phyloP scores from a whole-genome alignment of 2,797 vertebrate genomes.

The Anguilla megastoma region DNA sequence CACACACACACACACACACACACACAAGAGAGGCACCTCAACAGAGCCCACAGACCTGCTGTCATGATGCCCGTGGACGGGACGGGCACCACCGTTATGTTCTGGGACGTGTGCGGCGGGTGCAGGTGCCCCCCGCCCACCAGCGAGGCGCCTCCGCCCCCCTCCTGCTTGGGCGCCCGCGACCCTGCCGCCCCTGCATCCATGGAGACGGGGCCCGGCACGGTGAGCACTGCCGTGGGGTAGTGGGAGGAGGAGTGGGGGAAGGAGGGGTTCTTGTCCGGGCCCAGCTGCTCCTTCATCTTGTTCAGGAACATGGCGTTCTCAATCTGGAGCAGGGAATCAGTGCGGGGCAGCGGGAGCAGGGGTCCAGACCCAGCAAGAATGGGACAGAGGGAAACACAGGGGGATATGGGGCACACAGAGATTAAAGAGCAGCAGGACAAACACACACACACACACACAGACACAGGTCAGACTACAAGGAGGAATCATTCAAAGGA shows the following conservation, averaged over 20 bases:
- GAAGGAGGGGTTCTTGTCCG: constrained; percentile 83
- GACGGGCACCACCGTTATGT: constrained; percentile 94
- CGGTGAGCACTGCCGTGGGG: constrained; percentile 81
- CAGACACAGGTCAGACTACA: background rate
- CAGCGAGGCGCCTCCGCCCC: constrained; percentile 49
- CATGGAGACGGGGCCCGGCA: constrained; percentile 81
- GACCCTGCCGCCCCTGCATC: constrained; percentile 67
- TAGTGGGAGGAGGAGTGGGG: constrained; percentile 78
- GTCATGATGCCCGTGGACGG: constrained; percentile 94
- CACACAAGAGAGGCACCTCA: background rate
- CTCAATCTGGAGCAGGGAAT: constrained; percentile 77
- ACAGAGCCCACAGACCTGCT: constrained; percentile 85
- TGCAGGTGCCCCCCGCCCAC: constrained; percentile 74
- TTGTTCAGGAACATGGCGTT: constrained; percentile 98
- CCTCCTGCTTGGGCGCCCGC: constrained; percentile 73
- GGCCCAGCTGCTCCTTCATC: constrained; percentile 90
- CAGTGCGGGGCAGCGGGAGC: constrained; percentile 17
- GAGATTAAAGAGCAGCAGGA: background rate
- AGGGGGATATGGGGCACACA: background rate
- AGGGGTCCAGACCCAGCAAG: constrained; percentile 11
- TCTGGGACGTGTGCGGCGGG: constrained; percentile 90
- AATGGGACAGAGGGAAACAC: constrained; percentile 30
- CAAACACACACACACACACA: background rate
- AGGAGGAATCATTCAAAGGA: background rate
- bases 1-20: constrained; percentile 63